Evolutionary conservation across 2,113 vertebrate genomes (phyloP).

Genomic region (Brachyhypopomus occidentalis): DNA sequence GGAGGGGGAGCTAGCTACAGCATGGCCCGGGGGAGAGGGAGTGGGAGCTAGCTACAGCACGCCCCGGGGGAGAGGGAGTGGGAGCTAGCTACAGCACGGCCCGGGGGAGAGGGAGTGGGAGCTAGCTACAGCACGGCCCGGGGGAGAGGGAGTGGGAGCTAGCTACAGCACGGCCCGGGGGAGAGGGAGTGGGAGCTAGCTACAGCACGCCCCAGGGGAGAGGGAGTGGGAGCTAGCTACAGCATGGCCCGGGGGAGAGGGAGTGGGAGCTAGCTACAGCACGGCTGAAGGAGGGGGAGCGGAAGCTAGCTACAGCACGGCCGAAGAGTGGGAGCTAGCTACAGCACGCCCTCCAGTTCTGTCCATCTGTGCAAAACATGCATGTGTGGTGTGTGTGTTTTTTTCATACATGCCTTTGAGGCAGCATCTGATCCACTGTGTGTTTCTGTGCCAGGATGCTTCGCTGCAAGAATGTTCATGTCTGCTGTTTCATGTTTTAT

Average conservation of each 20-base stretch:
- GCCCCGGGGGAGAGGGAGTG: neutral
- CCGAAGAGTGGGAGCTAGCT: neutral
- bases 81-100: no score
- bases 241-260: no score
- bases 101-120: neutral
- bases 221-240: neutral
- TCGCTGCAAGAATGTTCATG: constrained; percentile 10
- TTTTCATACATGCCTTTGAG: neutral
- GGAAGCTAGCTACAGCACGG: no score
- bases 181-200: neutral
- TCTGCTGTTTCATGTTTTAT: neutral
- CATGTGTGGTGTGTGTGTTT: constrained; percentile 19
- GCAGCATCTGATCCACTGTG: no score
- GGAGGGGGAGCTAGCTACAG: no score
- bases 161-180: no score
- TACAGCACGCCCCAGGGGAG: no score
- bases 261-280: neutral
- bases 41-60: no score
- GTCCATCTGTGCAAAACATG: neutral
- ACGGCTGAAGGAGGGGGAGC: neutral
- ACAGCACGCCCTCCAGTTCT: neutral
- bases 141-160: neutral
- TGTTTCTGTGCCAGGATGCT: neutral
- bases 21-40: neutral
- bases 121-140: no score